These are phyloP conservation scores for Taenioides sp. DNA, from an alignment of 2,797 vertebrate genomes.

Conservation along the genomic window DNA sequence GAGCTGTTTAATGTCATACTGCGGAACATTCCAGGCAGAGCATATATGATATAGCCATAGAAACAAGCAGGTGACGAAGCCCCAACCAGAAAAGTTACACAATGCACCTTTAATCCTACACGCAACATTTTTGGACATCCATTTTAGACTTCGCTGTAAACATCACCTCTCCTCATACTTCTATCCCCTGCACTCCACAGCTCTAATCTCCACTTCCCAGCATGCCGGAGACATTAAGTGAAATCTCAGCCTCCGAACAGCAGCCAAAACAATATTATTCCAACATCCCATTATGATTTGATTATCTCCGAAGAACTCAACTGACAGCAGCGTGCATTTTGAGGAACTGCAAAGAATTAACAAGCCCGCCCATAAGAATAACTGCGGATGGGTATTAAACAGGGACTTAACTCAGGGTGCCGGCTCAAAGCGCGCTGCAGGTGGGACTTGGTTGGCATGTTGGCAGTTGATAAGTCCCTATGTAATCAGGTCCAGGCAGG, in stretches of 20 bases:
- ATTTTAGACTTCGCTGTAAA: not conserved
- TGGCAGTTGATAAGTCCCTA: conserved; percentile 49
- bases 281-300: conserved; percentile 39
- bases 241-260: conserved; percentile 50
- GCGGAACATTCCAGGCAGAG: too few species aligned
- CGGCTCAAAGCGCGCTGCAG: conserved; percentile 48
- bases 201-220: conserved; percentile 65
- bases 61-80: too few species aligned
- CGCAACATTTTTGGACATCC: not conserved
- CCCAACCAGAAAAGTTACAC: too few species aligned
- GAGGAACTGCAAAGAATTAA: conserved; percentile 43
- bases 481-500: conserved; percentile 52
- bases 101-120: too few species aligned
- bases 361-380: conserved; percentile 8
- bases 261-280: conserved; percentile 22
- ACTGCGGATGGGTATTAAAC: conserved; percentile 21
- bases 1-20: too few species aligned
- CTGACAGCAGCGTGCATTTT: conserved; percentile 16
- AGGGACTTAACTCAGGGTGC: conserved; percentile 27
- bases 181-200: conserved; percentile 49
- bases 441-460: conserved; percentile 28
- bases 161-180: conserved; percentile 61
- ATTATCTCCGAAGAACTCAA: conserved; percentile 15
- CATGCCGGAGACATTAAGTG: conserved; percentile 57
- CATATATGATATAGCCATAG: too few species aligned